Base-by-base conservation (phyloP, 2,797 vertebrate species). In the Scolopax rusticola region DNA sequence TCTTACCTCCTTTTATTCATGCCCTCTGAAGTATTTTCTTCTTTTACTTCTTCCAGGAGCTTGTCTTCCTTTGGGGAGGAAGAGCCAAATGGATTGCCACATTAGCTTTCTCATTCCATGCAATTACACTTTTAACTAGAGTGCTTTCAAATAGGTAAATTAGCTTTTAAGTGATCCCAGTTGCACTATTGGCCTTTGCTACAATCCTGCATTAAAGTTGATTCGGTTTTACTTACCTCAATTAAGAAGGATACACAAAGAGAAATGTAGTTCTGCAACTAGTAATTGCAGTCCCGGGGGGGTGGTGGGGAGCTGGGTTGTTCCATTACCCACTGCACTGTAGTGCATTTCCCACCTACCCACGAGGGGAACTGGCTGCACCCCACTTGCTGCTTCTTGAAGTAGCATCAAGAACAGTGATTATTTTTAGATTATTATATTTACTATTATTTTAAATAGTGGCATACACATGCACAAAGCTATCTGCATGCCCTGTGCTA, bases 151-250 rank as follows among this genome's bases (percentile, higher is more conserved):
- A 94, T 15, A 67, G 59, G 63, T 33, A 90, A 91, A 95, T 87
- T 33, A 81, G 43, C 77, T 88, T 67, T 75, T 70, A 93, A 94
- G 87, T 32, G 47, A 95, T 93, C 85, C 91, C 94, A 84, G 67
- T 45, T 73, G 91, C 41, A 59, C 79, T 50, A 38, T 2, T 87
- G 85, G 91, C 83, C 93, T 79, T 82, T 73, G 47, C 80, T 86
- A 76, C 48, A 86, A 84, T 38, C 43, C 82, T 63, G 27, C 87
- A 79, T 45, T 93, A 78, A 73, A 90, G 80, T 1, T 32, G 79
- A 91, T 91, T 91, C 73, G 57, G 82, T 93, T 95, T 91, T 87
- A 93, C 93, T 94, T 84, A 93, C 76, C n/a, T 87, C 69, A 54
- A 38, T 94, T 88, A 76, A 69, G 82, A 53, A 47, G 33, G 75